Conservation (phyloP, 2,797 vertebrate genomes). For the Pampus argenteus region DNA sequence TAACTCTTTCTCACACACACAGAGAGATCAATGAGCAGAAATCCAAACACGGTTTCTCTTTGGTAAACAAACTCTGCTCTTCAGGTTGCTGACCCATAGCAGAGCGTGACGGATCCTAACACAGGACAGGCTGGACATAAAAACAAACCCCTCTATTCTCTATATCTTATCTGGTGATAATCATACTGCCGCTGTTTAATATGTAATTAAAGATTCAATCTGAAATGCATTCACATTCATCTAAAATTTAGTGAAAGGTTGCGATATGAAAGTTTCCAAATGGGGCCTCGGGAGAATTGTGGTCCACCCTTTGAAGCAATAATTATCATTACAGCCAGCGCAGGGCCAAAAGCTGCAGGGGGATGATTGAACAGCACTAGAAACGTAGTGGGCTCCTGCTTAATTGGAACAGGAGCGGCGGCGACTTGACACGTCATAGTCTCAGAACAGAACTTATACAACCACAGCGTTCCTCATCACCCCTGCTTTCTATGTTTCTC, state of each 20-base stretch:
- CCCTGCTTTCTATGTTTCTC: slow-evolving; percentile 18
- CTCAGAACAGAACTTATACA: slow-evolving; percentile 50
- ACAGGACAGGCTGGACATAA: slow-evolving; percentile 28
- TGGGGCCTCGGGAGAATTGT: slow-evolving; percentile 73
- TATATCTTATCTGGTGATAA: slow-evolving; percentile 53
- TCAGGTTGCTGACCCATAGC: slow-evolving; percentile 53
- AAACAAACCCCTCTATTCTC: slow-evolving; percentile 39
- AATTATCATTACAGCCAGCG: slow-evolving; percentile 76
- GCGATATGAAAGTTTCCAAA: slow-evolving; percentile 81
- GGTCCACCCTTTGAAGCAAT: slow-evolving; percentile 82
- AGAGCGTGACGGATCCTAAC: slow-evolving; percentile 23
- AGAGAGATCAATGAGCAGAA: slow-evolving; percentile 68
- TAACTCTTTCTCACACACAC: slow-evolving; percentile 23
- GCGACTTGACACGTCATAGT: slow-evolving; percentile 49
- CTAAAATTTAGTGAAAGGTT: slow-evolving; percentile 78
- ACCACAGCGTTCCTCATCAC: slow-evolving; percentile 35
- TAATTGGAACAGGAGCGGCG: slow-evolving; percentile 76
- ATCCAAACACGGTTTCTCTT: slow-evolving; percentile 68
- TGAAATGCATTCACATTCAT: slow-evolving; percentile 82
- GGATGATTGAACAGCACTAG: slow-evolving; percentile 62
- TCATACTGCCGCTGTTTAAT: slow-evolving; percentile 60
- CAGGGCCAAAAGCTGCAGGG: slow-evolving; percentile 60
- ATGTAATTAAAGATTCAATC: slow-evolving; percentile 83
- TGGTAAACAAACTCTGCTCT: slow-evolving; percentile 71
- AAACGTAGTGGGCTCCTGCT: slow-evolving; percentile 62